phyloP scores from a whole-genome alignment of 2,797 vertebrate genomes.

The Chelmon rostratus region DNA sequence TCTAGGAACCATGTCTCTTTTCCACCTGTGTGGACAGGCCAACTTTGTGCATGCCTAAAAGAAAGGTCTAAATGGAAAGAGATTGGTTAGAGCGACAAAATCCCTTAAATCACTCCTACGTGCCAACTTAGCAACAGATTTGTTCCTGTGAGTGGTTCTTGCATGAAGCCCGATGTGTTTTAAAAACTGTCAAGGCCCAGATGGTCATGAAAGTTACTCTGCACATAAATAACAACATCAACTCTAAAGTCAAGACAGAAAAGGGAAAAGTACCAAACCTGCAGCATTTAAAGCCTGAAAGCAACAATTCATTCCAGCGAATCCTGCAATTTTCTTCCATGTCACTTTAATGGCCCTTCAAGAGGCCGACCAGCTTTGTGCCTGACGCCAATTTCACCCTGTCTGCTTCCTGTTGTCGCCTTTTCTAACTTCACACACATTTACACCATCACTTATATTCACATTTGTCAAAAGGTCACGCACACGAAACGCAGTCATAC shows the following conservation, averaged over 20 bases:
- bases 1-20: not conserved
- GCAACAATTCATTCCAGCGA: constrained; percentile 52
- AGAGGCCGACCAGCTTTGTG: constrained; percentile 36
- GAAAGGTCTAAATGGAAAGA: not conserved
- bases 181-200: not conserved
- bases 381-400: constrained; percentile 64
- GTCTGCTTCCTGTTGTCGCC: constrained; percentile 61
- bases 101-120: not conserved
- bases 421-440: constrained; percentile 44
- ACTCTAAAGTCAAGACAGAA: not conserved
- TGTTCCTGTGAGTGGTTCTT: not conserved
- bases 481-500: not conserved
- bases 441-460: constrained; percentile 23
- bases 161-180: not conserved
- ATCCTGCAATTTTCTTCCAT: constrained; percentile 48
- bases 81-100: not conserved
- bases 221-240: constrained; percentile 24
- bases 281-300: constrained; percentile 36
- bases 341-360: constrained; percentile 62
- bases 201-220: not conserved
- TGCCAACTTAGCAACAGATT: not conserved
- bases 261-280: not conserved
- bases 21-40: not conserved
- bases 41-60: not conserved
- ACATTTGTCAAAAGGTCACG: constrained; percentile 36